These are phyloP conservation scores for Nemopilema nomurai DNA, from an alignment of 30 jellyfish, hydroid and myxozoan species.

Conservation along the genomic window DNA sequence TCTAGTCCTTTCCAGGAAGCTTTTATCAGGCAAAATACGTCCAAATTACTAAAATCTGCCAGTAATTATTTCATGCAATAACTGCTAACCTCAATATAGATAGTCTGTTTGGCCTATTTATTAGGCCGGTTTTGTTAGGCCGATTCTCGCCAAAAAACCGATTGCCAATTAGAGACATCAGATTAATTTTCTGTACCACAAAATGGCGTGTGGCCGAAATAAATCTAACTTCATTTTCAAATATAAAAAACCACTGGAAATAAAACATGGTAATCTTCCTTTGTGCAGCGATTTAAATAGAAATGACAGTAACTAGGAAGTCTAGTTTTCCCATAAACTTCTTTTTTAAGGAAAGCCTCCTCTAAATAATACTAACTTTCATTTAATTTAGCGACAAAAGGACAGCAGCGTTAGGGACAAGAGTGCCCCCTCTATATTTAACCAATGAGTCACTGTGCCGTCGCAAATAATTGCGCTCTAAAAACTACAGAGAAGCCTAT, in stretches of 20 bases:
- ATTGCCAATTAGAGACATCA: neutral
- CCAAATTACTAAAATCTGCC: neutral
- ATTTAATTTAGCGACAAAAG: too few species aligned
- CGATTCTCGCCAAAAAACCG: neutral
- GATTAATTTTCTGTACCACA: neutral
- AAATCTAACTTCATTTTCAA: neutral
- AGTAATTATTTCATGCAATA: neutral
- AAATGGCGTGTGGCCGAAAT: neutral
- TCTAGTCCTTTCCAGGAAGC: neutral
- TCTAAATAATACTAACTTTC: neutral
- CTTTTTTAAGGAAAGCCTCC: neutral
- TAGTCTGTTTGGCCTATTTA: neutral
- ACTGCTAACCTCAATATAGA: neutral
- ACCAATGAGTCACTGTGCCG: too few species aligned
- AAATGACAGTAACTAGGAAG: neutral
- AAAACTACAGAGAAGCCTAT: too few species aligned
- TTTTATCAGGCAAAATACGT: neutral
- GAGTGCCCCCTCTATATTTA: too few species aligned
- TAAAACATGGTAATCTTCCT: neutral
- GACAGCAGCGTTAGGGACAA: too few species aligned
- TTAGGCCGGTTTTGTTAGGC: too few species aligned
- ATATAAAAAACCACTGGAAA: neutral
- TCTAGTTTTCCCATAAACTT: neutral
- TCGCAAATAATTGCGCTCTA: too few species aligned
- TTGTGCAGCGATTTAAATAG: neutral